phyloP scores from a whole-genome alignment of 2,888 invertebrate genomes.

The Aleiodes leptofemur region DNA sequence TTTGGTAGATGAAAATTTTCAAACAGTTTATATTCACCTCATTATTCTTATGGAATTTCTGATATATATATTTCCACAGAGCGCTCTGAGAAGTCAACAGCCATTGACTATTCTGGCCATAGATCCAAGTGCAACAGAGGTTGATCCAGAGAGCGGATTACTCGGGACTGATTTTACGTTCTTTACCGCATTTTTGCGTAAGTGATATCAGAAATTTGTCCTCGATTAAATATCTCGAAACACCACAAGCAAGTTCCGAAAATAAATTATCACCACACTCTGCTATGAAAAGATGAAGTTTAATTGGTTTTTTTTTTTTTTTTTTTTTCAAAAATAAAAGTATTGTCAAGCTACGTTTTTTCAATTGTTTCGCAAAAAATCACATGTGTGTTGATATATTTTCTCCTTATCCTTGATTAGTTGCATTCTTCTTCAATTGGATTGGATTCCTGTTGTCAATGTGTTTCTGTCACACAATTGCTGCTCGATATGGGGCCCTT shows the following conservation, averaged over 20 bases:
- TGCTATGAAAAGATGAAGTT: no score
- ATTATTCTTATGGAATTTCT: not conserved
- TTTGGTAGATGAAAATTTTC: slow-evolving; percentile 60
- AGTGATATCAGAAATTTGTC: slow-evolving; percentile 58
- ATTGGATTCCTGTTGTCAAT: slow-evolving; percentile 93
- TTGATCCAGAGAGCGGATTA: slow-evolving; percentile 86
- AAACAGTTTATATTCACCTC: no score
- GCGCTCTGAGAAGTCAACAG: slow-evolving; percentile 75
- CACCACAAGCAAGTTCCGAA: no score
- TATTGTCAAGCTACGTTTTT: no score
- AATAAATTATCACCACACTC: no score
- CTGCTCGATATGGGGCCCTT: slow-evolving; percentile 93
- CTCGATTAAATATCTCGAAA: not conserved
- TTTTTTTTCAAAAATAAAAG: no score
- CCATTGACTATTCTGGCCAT: slow-evolving; percentile 86
- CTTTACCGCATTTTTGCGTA: slow-evolving; percentile 92
- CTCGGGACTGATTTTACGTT: slow-evolving; percentile 96
- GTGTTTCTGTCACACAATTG: slow-evolving; percentile 96
- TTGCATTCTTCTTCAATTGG: slow-evolving; percentile 97
- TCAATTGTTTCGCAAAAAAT: no score
- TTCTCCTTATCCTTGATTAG: slow-evolving; percentile 73
- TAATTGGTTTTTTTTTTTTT: no score
- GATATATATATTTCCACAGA: slow-evolving; percentile 59
- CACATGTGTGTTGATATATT: no score
- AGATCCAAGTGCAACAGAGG: slow-evolving; percentile 84